Conservation (phyloP, 1,140 invertebrate species). For the Acyrthosiphon pisum region DNA sequence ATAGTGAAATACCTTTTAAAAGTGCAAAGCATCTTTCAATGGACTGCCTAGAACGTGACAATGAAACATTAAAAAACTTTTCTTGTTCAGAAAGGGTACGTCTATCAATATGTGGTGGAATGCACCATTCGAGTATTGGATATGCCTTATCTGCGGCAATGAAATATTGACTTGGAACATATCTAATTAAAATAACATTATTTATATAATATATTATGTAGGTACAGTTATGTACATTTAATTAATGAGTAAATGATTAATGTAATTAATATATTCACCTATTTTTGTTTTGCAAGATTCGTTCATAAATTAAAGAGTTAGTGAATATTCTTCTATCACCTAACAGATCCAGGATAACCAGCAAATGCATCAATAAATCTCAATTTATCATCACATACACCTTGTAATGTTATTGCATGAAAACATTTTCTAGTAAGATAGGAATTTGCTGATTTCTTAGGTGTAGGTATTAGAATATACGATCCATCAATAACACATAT, state of each 20-base stretch:
- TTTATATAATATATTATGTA: not conserved
- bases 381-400: not conserved
- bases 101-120: constrained; percentile 24
- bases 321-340: not conserved
- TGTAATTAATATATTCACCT: not conserved
- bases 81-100: not conserved
- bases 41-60: not conserved
- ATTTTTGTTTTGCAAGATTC: not conserved
- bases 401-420: constrained; percentile 18
- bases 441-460: too few relatives aligned
- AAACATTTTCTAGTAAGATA: too few relatives aligned
- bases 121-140: not conserved
- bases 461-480: too few relatives aligned
- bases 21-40: not conserved
- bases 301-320: constrained; percentile 2
- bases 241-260: too few relatives aligned
- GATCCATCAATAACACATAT: too few relatives aligned
- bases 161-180: not conserved
- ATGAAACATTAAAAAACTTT: constrained; percentile 10
- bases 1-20: not conserved
- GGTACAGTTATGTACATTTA: too few relatives aligned
- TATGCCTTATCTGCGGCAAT: constrained; percentile 29
- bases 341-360: not conserved
- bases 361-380: not conserved
- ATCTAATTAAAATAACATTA: not conserved